phyloP scores from a whole-genome alignment of 2,113 vertebrate species.

The Rhipidura dahli region DNA sequence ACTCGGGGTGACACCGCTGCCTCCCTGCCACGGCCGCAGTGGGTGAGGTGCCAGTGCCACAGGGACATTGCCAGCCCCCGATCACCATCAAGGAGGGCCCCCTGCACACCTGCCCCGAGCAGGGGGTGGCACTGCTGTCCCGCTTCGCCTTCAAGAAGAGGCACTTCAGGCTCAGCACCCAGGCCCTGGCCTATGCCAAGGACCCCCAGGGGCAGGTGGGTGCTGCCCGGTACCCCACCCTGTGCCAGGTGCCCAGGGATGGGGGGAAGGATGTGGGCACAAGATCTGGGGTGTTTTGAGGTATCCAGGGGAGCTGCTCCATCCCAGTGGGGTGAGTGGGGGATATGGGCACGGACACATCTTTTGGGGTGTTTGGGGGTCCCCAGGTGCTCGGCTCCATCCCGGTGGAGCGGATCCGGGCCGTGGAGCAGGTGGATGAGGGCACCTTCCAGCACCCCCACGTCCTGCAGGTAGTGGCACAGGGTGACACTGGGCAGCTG shows the following conservation, averaged over 20 bases:
- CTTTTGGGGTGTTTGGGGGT: not conserved
- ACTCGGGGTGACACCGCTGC: not conserved
- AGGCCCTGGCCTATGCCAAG: constrained; percentile 83
- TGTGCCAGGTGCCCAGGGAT: fast-evolving
- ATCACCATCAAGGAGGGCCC: constrained; percentile 86
- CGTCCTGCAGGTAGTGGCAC: constrained; percentile 87
- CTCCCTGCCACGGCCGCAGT: not conserved
- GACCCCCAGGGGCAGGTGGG: constrained; percentile 82
- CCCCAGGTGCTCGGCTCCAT: constrained; percentile 77
- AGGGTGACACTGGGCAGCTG: constrained; percentile 71
- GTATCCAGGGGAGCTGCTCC: constrained; percentile 68
- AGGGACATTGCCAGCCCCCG: constrained; percentile 66
- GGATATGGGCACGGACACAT: no score
- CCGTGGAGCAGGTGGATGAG: constrained; percentile 87
- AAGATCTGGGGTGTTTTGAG: not conserved
- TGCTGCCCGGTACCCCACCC: not conserved
- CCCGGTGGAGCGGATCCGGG: constrained; percentile 78
- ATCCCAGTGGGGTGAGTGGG: not conserved
- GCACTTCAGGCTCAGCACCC: constrained; percentile 87
- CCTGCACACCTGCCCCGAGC: constrained; percentile 79
- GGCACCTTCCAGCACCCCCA: constrained; percentile 89
- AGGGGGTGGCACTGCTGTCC: constrained; percentile 74
- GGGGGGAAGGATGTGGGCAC: not conserved
- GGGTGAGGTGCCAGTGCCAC: constrained; percentile 57
- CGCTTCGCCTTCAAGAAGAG: constrained; percentile 90